These are phyloP conservation scores for Ondatra zibethicus DNA, from an alignment of 2,113 vertebrate species.

Conservation along the genomic window DNA sequence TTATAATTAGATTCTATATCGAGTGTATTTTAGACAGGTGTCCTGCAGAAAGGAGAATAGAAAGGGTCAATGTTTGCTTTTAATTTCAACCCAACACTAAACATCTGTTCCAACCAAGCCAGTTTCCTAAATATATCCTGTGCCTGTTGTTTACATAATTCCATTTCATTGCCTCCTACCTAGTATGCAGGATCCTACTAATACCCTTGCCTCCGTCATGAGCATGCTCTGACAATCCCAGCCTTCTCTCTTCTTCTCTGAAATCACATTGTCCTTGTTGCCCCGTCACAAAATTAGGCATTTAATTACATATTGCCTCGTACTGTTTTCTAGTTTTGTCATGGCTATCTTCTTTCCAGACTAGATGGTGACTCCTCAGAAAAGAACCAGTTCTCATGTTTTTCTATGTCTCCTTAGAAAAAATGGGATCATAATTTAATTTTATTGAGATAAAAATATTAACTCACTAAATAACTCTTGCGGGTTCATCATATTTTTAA, in stretches of 20 bases:
- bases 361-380: background rate
- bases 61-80: background rate
- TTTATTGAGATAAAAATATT: background rate
- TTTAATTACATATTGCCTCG: conserved; percentile 63
- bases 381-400: background rate
- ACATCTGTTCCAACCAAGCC: background rate
- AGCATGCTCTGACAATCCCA: conserved; percentile 31
- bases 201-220: background rate
- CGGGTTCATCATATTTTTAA: background rate
- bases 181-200: background rate
- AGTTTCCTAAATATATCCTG: background rate
- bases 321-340: conserved; percentile 48
- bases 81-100: background rate
- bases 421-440: background rate
- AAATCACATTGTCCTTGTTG: background rate
- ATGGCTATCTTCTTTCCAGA: background rate
- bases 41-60: background rate
- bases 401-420: conserved; percentile 35
- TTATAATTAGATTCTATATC: background rate
- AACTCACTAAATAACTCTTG: background rate
- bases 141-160: background rate
- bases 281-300: conserved; percentile 47
- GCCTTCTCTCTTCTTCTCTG: conserved; percentile 50
- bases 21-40: background rate
- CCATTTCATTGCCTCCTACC: background rate